Evolutionary conservation across 2,888 invertebrate genomes (phyloP).

Genomic region (Linyphia triangularis): DNA sequence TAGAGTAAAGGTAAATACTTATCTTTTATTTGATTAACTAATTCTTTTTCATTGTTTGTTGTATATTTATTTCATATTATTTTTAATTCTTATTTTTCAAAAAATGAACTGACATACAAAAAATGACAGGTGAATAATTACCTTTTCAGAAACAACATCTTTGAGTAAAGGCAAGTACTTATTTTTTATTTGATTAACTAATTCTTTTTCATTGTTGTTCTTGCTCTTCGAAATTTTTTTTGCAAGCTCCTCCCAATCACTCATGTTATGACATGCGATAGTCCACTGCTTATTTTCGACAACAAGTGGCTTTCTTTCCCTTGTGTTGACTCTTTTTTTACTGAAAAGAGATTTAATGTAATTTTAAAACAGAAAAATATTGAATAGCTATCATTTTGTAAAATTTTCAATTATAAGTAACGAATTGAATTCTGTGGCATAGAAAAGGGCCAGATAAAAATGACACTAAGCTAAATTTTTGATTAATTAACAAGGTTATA

Average conservation of each 20-base stretch:
- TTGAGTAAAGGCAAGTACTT: slow-evolving; percentile 31
- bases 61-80: too few relatives aligned
- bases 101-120: background rate
- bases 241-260: slow-evolving; percentile 60
- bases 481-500: too few relatives aligned
- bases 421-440: too few relatives aligned
- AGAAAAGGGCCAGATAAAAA: too few relatives aligned
- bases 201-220: slow-evolving; percentile 41
- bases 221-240: slow-evolving; percentile 55
- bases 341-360: slow-evolving; percentile 12
- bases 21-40: slow-evolving; percentile 28
- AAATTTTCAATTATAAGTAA: too few relatives aligned
- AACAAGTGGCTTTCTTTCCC: background rate
- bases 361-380: too few relatives aligned
- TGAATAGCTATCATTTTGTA: too few relatives aligned
- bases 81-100: too few relatives aligned
- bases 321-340: slow-evolving; percentile 11
- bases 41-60: slow-evolving; percentile 48
- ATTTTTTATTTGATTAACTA: slow-evolving; percentile 29
- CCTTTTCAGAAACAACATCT: slow-evolving; percentile 57
- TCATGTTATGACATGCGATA: slow-evolving; percentile 43
- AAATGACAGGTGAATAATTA: background rate
- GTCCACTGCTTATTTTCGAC: slow-evolving; percentile 45
- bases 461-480: too few relatives aligned
- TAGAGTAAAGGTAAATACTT: slow-evolving; percentile 31